These are phyloP conservation scores for Todus mexicanus DNA, from an alignment of 2,797 vertebrate genomes.

Conservation along the genomic window DNA sequence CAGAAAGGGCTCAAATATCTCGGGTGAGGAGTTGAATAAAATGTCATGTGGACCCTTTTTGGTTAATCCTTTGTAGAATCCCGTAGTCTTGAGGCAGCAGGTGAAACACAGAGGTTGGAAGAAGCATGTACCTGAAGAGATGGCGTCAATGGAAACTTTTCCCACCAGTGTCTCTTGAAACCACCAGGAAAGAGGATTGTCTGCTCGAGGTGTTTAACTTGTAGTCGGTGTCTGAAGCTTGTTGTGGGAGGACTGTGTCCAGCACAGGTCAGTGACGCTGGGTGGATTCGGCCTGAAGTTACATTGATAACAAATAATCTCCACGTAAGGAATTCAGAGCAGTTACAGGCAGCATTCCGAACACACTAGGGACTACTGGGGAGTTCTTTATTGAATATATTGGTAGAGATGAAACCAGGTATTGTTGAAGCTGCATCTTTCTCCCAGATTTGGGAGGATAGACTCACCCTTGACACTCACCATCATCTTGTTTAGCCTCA, in stretches of 20 bases:
- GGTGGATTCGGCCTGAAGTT: neutral
- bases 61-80: neutral
- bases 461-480: fast-evolving
- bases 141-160: neutral
- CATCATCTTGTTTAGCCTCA: neutral
- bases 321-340: fast-evolving
- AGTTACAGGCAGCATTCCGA: fast-evolving
- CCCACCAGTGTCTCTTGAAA: neutral
- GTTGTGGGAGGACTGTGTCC: neutral
- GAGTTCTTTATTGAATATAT: neutral
- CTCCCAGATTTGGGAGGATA: neutral
- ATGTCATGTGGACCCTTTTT: neutral
- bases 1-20: neutral
- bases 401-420: neutral
- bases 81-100: neutral
- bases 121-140: neutral
- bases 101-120: neutral
- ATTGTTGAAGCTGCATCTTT: neutral
- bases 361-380: neutral
- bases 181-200: neutral
- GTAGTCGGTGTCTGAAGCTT: neutral
- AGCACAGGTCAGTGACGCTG: neutral
- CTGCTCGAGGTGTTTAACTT: fast-evolving
- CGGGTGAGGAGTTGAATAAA: slow-evolving; percentile 19
- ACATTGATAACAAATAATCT: neutral